Evolutionary conservation across 2,113 vertebrate species (phyloP).

Genomic region (Dromiciops gliroides): DNA sequence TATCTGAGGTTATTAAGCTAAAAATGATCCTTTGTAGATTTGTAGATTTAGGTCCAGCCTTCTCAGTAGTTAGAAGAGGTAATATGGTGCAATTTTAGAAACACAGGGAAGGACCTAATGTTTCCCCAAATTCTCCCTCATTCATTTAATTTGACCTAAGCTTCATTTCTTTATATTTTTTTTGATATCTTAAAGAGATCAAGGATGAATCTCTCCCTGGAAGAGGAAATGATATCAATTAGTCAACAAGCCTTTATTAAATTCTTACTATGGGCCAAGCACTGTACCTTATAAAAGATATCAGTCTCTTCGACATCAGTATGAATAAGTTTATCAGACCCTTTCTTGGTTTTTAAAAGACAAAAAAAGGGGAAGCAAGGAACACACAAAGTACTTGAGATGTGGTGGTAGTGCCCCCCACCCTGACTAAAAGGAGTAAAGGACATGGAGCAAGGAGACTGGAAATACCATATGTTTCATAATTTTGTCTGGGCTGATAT

Average conservation of each 20-base stretch:
- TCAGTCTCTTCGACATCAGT: background rate
- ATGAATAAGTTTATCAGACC: constrained; percentile 29
- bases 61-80: background rate
- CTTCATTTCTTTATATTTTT: background rate
- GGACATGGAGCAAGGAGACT: background rate
- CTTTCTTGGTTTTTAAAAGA: constrained; percentile 22
- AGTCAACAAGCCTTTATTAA: background rate
- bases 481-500: background rate
- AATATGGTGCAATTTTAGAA: background rate
- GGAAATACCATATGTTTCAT: background rate
- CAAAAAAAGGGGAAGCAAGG: background rate
- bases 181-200: background rate
- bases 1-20: constrained; percentile 44
- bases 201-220: background rate
- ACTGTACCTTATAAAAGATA: background rate
- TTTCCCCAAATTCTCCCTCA: background rate
- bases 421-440: background rate
- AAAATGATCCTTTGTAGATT: background rate
- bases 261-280: background rate
- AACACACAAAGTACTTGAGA: constrained; percentile 5
- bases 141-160: background rate
- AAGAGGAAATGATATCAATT: background rate
- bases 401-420: background rate
- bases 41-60: background rate
- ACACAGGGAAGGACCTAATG: background rate